These are phyloP conservation scores for Ceraclea dissimilis DNA, from an alignment of 2,888 invertebrate genomes.

Conservation along the genomic window DNA sequence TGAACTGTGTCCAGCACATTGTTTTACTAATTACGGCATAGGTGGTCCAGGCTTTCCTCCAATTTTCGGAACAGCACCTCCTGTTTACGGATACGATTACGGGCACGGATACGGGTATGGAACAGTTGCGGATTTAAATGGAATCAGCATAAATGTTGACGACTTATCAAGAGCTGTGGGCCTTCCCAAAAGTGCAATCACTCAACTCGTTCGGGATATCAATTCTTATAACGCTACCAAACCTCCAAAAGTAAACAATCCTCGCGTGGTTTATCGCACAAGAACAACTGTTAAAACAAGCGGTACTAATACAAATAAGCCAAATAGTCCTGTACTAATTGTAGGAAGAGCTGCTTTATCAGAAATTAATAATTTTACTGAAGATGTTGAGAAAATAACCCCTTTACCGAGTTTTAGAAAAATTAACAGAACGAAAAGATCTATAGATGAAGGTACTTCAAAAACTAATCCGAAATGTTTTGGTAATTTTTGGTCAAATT, in stretches of 20 bases:
- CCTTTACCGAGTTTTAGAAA: too few species aligned
- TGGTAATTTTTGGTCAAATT: neutral
- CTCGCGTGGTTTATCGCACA: neutral
- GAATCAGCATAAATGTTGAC: slow-evolving; percentile 17
- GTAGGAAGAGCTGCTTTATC: neutral
- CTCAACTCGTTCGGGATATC: slow-evolving; percentile 10
- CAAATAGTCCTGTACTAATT: neutral
- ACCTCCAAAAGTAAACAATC: neutral
- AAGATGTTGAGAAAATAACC: neutral
- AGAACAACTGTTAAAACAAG: too few species aligned
- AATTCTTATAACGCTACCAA: neutral
- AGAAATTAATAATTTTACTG: neutral
- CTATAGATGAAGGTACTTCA: too few species aligned
- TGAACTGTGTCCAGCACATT: slow-evolving; percentile 21
- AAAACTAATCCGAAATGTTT: neutral
- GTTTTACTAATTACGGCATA: slow-evolving; percentile 6
- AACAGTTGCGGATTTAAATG: neutral
- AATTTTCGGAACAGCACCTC: slow-evolving; percentile 3
- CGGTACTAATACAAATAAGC: neutral
- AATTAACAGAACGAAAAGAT: too few species aligned
- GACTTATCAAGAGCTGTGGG: slow-evolving; percentile 23
- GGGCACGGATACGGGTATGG: neutral
- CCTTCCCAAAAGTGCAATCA: slow-evolving; percentile 18
- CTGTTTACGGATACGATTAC: neutral
- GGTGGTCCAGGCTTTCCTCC: slow-evolving; percentile 3